These are phyloP conservation scores for Hippoglossus hippoglossus DNA, from an alignment of 2,797 vertebrate genomes.

Conservation along the genomic window DNA sequence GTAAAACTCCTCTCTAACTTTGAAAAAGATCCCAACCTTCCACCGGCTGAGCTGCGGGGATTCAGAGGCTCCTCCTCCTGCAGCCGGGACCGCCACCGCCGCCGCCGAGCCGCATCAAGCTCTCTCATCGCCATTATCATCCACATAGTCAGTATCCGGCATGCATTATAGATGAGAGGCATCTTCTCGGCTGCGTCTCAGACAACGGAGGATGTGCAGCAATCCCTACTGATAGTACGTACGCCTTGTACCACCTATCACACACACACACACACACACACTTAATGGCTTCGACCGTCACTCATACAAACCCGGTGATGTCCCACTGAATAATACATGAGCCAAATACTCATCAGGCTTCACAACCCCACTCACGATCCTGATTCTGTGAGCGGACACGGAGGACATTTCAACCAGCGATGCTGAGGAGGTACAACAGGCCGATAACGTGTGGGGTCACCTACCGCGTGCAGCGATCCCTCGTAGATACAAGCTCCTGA, in stretches of 20 bases:
- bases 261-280: constrained; percentile 15
- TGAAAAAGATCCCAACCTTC: constrained; percentile 17
- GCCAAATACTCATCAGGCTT: constrained; percentile 45
- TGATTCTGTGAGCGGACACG: constrained; percentile 12
- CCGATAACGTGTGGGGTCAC: constrained; percentile 52
- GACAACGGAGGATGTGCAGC: constrained; percentile 27
- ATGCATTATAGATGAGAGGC: constrained; percentile 77
- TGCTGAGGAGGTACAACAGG: neutral
- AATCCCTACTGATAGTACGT: constrained; percentile 41
- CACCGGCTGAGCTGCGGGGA: constrained; percentile 10
- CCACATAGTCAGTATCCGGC: constrained; percentile 59
- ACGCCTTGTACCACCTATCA: constrained; percentile 23
- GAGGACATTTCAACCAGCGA: neutral
- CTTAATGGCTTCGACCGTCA: constrained; percentile 10
- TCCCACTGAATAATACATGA: constrained; percentile 71
- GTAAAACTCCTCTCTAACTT: constrained; percentile 8
- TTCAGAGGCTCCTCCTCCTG: neutral
- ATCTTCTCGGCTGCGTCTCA: constrained; percentile 52
- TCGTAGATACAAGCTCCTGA: constrained; percentile 81
- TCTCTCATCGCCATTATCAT: constrained; percentile 62
- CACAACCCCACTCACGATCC: constrained; percentile 43
- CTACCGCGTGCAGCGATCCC: constrained; percentile 79
- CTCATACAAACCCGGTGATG: constrained; percentile 52
- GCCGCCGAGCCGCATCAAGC: constrained; percentile 10
- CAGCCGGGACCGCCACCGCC: too few relatives aligned